Percentiles rank a stretch among this genome's conserved stretches.
phyloP scores from a whole-genome alignment of 2,888 invertebrate genomes.

The Limulus polyphemus region DNA sequence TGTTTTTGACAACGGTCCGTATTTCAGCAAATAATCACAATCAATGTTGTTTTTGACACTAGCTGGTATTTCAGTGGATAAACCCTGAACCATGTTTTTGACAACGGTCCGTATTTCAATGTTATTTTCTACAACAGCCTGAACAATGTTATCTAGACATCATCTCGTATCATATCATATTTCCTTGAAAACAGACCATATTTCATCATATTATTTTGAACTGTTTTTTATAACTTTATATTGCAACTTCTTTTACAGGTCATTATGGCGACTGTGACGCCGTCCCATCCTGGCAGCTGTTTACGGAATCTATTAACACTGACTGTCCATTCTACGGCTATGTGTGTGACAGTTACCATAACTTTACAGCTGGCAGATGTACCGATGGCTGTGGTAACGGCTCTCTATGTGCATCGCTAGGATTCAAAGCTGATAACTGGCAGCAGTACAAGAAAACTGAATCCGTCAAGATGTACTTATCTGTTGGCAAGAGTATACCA shows the following conservation, averaged over 20 bases:
- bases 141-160: too few species aligned
- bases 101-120: too few species aligned
- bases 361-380: conserved; percentile 35
- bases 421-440: conserved; percentile 34
- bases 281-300: conserved; percentile 65
- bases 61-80: too few species aligned
- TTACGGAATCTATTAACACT: conserved; percentile 66
- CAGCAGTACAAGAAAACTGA: conserved; percentile 7
- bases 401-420: conserved; percentile 33
- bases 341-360: conserved; percentile 63
- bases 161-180: too few species aligned
- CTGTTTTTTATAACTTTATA: too few species aligned
- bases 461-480: conserved; percentile 52
- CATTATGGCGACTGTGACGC: conserved; percentile 56
- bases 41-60: too few species aligned
- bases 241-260: background rate
- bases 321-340: conserved; percentile 64
- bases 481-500: conserved; percentile 55
- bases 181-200: too few species aligned
- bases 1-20: too few species aligned
- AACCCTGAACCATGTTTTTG: too few species aligned
- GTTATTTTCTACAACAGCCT: too few species aligned
- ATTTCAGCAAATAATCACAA: too few species aligned
- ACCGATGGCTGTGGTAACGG: conserved; percentile 29
- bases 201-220: too few species aligned